phyloP scores from a whole-genome alignment of 1,140 invertebrate species.

The Lasaia peninsularis region DNA sequence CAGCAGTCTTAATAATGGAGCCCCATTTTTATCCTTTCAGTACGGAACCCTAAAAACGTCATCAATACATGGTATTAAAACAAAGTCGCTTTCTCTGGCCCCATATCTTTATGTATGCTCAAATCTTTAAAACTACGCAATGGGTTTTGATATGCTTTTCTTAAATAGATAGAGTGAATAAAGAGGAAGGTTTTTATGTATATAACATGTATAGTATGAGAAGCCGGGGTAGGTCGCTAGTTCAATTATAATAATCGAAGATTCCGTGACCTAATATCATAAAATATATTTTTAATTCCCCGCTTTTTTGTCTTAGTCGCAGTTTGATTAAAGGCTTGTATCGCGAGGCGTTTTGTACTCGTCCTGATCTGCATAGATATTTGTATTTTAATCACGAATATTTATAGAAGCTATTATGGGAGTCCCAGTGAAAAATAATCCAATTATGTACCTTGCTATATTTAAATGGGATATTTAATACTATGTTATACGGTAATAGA shows the following conservation, averaged over 20 bases:
- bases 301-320: constrained; percentile 25
- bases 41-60: too few relatives aligned
- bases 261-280: neutral
- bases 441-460: constrained; percentile 26
- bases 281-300: neutral
- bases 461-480: constrained; percentile 1
- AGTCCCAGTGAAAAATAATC: constrained; percentile 40
- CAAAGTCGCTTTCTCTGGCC: too few relatives aligned
- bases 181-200: too few relatives aligned
- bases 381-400: constrained; percentile 65
- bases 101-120: too few relatives aligned
- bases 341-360: constrained; percentile 30
- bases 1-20: too few relatives aligned
- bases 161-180: too few relatives aligned
- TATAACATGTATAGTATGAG: too few relatives aligned
- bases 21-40: too few relatives aligned
- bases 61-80: too few relatives aligned
- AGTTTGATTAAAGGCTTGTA: constrained; percentile 62
- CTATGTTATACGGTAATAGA: neutral
- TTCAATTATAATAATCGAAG: neutral
- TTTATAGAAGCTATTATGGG: constrained; percentile 55
- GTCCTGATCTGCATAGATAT: constrained; percentile 44
- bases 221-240: too few relatives aligned
- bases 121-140: too few relatives aligned
- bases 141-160: too few relatives aligned